These are phyloP conservation scores for Microtus oregoni DNA, from an alignment of 2,113 vertebrate species.

Conservation along the genomic window DNA sequence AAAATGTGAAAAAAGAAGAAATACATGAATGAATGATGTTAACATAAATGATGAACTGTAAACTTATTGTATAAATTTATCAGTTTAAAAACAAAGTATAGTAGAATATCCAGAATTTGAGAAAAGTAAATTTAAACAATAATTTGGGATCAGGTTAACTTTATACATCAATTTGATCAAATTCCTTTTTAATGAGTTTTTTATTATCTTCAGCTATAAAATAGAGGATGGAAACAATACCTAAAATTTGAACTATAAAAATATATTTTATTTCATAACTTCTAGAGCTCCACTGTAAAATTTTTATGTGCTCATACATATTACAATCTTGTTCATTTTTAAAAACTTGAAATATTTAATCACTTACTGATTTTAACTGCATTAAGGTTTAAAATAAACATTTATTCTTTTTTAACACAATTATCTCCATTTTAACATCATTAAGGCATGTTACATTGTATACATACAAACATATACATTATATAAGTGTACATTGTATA, in stretches of 20 bases:
- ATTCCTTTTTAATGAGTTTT: background rate
- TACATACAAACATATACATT: background rate
- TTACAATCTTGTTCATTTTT: background rate
- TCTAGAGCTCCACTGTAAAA: background rate
- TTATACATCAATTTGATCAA: background rate
- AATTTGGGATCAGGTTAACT: background rate
- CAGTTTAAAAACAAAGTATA: background rate
- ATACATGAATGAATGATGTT: background rate
- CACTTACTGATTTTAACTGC: background rate
- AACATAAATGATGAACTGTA: background rate
- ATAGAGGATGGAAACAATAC: background rate
- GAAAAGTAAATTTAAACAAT: background rate
- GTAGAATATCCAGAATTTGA: background rate
- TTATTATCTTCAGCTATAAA: slow-evolving; percentile 27
- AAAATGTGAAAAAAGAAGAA: background rate
- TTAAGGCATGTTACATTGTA: background rate
- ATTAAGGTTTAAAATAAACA: background rate
- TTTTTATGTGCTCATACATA: slow-evolving; percentile 24
- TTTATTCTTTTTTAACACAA: background rate
- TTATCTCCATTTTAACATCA: background rate
- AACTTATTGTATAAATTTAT: background rate
- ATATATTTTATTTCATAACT: background rate
- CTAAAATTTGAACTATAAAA: background rate
- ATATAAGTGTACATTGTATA: background rate
- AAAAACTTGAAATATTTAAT: background rate